A percentile compares a stretch with the other conserved stretches of the same genome.
These are phyloP conservation scores for Pogonus chalceus DNA, from an alignment of 1,140 invertebrate genomes.

Conservation along the genomic window DNA sequence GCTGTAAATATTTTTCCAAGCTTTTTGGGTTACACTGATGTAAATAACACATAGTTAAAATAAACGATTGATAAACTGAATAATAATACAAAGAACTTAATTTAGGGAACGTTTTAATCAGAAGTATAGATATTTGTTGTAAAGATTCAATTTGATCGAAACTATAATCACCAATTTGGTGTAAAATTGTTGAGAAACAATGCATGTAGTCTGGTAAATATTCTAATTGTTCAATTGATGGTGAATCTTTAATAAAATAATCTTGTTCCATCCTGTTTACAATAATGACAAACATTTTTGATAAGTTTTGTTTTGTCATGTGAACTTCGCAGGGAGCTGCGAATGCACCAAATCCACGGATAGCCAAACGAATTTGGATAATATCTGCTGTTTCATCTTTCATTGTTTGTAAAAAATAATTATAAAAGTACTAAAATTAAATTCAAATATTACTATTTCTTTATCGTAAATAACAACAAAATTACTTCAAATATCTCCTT, in stretches of 20 bases:
- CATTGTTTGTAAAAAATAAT: slow-evolving; percentile 14
- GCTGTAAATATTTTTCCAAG: slow-evolving; percentile 23
- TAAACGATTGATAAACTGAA: slow-evolving; percentile 30
- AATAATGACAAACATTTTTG: slow-evolving; percentile 26
- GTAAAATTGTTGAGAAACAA: slow-evolving; percentile 33
- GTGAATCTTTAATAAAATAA: slow-evolving; percentile 23
- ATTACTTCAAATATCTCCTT: slow-evolving; percentile 26
- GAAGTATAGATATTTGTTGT: slow-evolving; percentile 28
- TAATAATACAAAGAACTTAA: slow-evolving; percentile 25
- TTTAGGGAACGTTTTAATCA: slow-evolving; percentile 40
- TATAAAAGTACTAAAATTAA: slow-evolving; percentile 23
- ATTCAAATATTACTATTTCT: slow-evolving; percentile 9
- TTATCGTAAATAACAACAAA: not conserved
- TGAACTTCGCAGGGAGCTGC: slow-evolving; percentile 21
- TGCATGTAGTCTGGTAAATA: slow-evolving; percentile 30
- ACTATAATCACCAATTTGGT: slow-evolving; percentile 29
- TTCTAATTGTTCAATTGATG: slow-evolving; percentile 19
- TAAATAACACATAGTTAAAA: slow-evolving; percentile 34
- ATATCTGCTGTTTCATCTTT: slow-evolving; percentile 13
- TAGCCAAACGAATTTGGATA: slow-evolving; percentile 26
- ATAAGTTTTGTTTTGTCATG: slow-evolving; percentile 20
- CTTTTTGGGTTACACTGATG: slow-evolving; percentile 20
- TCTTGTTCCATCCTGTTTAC: slow-evolving; percentile 29
- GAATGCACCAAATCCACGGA: slow-evolving; percentile 32
- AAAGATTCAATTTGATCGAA: slow-evolving; percentile 34